These are phyloP conservation scores for Charanyca ferruginea DNA, from an alignment of 2,888 invertebrate species.

Conservation along the genomic window DNA sequence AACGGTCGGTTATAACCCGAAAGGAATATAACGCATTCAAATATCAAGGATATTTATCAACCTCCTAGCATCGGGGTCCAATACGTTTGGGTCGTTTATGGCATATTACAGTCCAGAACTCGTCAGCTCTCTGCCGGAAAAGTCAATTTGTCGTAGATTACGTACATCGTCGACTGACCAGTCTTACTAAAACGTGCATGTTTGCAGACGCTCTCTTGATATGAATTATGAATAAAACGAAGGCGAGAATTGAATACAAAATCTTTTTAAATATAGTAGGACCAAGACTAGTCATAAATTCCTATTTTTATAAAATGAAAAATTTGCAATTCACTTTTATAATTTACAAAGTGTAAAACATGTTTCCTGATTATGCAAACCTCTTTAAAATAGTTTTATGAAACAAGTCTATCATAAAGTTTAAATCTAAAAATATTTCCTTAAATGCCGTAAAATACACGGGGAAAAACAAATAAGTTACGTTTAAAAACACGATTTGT, in stretches of 20 bases:
- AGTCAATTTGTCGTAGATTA: slow-evolving; percentile 90
- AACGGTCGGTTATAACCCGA: slow-evolving; percentile 80
- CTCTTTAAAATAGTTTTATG: slow-evolving; percentile 48
- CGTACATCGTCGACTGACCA: slow-evolving; percentile 77
- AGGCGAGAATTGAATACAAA: slow-evolving; percentile 52
- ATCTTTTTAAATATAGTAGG: not conserved
- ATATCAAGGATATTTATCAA: slow-evolving; percentile 89
- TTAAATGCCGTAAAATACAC: slow-evolving; percentile 63
- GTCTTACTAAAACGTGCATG: slow-evolving; percentile 82
- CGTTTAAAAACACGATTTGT: slow-evolving; percentile 70
- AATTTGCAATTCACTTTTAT: slow-evolving; percentile 28
- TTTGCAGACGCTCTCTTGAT: slow-evolving; percentile 75
- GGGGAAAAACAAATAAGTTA: slow-evolving; percentile 65
- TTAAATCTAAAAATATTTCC: slow-evolving; percentile 54
- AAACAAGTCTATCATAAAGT: slow-evolving; percentile 41
- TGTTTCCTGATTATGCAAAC: slow-evolving; percentile 42
- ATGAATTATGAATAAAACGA: slow-evolving; percentile 76
- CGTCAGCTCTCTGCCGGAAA: slow-evolving; percentile 88
- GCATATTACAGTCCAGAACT: slow-evolving; percentile 86
- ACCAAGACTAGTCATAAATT: too few species aligned
- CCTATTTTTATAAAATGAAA: not conserved
- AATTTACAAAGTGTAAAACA: slow-evolving; percentile 38
- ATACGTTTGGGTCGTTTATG: slow-evolving; percentile 89
- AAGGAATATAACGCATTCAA: slow-evolving; percentile 88
- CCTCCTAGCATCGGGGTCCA: slow-evolving; percentile 84